phyloP scores from a whole-genome alignment of 2,797 vertebrate genomes.

The Amazonetta brasiliensis region DNA sequence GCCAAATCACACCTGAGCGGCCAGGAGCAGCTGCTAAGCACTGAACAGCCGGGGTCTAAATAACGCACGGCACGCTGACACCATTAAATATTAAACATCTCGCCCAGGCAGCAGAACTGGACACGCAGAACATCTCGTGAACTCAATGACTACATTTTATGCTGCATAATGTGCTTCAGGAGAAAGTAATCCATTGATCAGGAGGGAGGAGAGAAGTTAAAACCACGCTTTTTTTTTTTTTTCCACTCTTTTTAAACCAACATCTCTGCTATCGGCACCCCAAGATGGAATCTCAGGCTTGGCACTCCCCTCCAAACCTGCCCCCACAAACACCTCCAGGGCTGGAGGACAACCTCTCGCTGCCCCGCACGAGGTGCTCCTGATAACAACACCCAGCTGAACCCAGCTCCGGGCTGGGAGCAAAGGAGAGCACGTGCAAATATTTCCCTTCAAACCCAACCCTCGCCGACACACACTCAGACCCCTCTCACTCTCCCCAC shows the following conservation, averaged over 20 bases:
- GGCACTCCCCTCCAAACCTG: background rate
- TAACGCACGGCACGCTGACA: background rate
- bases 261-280: background rate
- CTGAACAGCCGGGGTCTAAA: background rate
- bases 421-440: background rate
- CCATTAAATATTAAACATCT: background rate
- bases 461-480: background rate
- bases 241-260: background rate
- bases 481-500: background rate
- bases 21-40: slow-evolving; percentile 29
- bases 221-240: background rate
- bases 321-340: background rate
- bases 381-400: background rate
- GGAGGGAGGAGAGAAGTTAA: background rate
- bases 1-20: slow-evolving; percentile 16
- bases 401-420: background rate
- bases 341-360: background rate
- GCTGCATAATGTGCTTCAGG: background rate
- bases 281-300: background rate
- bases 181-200: background rate
- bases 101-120: background rate
- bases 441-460: slow-evolving; percentile 4
- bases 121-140: background rate
- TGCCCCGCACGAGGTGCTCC: background rate
- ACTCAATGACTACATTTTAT: background rate